Base-by-base conservation (phyloP, 2,113 vertebrate genomes). In the Xenopus laevis region DNA sequence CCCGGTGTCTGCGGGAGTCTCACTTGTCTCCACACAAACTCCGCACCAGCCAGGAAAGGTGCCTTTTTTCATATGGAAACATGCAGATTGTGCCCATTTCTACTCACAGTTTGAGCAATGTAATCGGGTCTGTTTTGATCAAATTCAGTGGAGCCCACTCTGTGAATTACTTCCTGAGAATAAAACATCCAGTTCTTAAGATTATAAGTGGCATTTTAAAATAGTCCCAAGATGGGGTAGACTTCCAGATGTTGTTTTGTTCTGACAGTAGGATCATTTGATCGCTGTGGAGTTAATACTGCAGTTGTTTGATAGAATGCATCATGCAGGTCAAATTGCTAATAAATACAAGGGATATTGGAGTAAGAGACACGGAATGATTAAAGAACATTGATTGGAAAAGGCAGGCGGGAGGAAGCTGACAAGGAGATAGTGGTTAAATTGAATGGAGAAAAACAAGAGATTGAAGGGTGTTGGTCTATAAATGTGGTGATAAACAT, bases 261-360 rank as follows among this genome's bases (percentile, higher is more conserved):
- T 60, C 18, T 60, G 58, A 60, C 20, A 27, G 21, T 12, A 27
- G 13, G 15, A 23, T 60, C 21, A 60, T 60, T 60, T 60, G 58
- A 23, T 60, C 7, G 10, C 10, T 60, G 18, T 60, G 58, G 20
- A 60, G 18, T 60, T 23, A 13, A 15, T 60, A 15, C 58, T 58
- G 44, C 33, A 53, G 16, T 66, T 33, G 10, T 40, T 20, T 50
- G 53, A 66, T 58, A 73, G 17, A 66, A 68, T 46, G 53, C 15
- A 58, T 66, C 33, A 47, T 11, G 40, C 71, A 58, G 53, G 61
- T 50, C 52, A 59, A 66, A 73, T 52, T 59, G 30, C 52, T 64
- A 66, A 73, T 73, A 66, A 73, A 73, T 52, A 66, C 62, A 58
- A 73, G 55, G 71, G 63, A 66, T 73, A 73, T 66, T 46, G 71